Evolutionary conservation across 2,797 vertebrate species (phyloP).

Genomic region (Ciconia nigra): DNA sequence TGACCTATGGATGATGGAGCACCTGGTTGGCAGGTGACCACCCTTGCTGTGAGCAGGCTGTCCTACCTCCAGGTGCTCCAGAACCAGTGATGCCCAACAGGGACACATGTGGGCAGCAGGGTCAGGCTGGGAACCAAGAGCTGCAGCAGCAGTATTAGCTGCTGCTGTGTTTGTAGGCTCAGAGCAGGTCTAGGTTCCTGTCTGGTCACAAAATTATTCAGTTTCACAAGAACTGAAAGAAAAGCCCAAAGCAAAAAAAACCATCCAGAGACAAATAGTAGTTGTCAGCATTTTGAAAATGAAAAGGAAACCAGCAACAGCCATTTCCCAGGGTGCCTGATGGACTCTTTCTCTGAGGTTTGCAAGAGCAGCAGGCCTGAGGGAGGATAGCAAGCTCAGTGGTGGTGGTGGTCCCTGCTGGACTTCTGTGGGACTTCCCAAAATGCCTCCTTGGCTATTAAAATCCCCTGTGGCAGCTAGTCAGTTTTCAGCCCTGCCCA

Average conservation of each 20-base stretch:
- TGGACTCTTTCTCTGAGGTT: neutral
- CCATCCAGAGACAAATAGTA: neutral
- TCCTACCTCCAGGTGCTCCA: neutral
- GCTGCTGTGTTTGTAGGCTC: neutral
- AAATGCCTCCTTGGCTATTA: neutral
- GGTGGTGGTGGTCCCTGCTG: neutral
- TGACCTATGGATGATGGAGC: fast-evolving
- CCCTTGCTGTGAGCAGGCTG: neutral
- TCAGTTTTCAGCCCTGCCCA: neutral
- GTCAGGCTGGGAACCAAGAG: neutral
- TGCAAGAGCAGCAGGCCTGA: neutral
- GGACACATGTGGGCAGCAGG: neutral
- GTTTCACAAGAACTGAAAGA: neutral
- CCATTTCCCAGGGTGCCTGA: neutral
- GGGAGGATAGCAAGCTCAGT: neutral
- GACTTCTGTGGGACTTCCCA: neutral
- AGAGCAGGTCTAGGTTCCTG: neutral
- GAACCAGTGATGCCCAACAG: fast-evolving
- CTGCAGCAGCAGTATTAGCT: neutral
- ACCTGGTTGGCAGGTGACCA: neutral
- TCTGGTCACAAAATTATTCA: neutral
- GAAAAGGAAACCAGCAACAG: neutral
- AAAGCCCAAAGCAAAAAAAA: neutral
- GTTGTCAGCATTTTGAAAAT: neutral
- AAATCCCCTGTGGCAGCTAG: neutral